phyloP scores from a whole-genome alignment of 2,113 vertebrate genomes.

The Rhadina sibilatrix region DNA sequence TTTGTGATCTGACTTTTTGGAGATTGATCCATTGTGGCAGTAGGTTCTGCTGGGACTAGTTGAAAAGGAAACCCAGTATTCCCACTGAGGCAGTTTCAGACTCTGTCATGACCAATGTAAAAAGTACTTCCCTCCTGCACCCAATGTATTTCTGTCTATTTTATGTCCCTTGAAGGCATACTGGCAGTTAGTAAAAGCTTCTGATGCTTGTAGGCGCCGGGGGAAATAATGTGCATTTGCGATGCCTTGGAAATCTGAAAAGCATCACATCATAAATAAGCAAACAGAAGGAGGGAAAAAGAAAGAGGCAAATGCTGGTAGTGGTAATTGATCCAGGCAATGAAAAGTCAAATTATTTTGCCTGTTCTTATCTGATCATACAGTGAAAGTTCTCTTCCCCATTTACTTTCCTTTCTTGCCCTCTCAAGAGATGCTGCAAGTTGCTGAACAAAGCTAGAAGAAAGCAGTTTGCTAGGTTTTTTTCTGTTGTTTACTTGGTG shows the following conservation, averaged over 20 bases:
- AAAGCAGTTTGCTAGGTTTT: rapidly evolving
- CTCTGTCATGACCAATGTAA: background rate
- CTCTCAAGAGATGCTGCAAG: background rate
- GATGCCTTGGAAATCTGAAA: background rate
- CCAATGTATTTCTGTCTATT: background rate
- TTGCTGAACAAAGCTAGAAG: background rate
- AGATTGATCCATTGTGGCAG: background rate
- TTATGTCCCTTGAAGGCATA: background rate
- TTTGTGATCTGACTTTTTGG: background rate
- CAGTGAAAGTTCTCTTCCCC: background rate
- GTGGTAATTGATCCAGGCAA: background rate
- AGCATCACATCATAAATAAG: background rate
- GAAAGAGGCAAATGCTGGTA: background rate
- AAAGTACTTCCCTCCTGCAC: background rate
- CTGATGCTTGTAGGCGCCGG: rapidly evolving
- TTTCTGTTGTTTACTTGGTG: background rate
- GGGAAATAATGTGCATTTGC: background rate
- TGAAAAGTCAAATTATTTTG: background rate
- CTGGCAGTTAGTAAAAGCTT: background rate
- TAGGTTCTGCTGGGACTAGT: background rate
- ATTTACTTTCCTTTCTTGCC: background rate
- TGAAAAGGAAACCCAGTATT: background rate
- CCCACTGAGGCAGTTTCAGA: background rate
- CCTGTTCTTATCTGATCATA: background rate
- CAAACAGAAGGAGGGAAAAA: background rate